Evolutionary conservation across 2,888 invertebrate genomes (phyloP).

Genomic region (Pristionchus arcanus): DNA sequence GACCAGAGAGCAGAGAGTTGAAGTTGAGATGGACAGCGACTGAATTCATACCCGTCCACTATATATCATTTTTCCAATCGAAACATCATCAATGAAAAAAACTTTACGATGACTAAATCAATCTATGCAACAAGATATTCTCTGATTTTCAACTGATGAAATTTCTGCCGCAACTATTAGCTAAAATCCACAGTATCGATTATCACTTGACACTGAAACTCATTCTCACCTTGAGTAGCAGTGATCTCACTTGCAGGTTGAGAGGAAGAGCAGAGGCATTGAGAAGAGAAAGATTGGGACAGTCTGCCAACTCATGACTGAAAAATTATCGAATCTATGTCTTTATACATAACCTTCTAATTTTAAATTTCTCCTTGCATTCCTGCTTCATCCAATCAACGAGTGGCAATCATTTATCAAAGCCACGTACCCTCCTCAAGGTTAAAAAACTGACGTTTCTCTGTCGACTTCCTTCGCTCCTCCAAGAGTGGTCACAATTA

Average conservation of each 20-base stretch:
- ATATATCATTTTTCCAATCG: no score
- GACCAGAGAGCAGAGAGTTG: conserved; percentile 28
- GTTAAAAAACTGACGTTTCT: conserved; percentile 45
- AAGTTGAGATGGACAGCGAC: conserved; percentile 40
- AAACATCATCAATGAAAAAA: no score
- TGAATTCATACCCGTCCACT: background rate
- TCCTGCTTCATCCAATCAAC: no score
- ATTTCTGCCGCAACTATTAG: no score
- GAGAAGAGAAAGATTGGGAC: conserved; percentile 50
- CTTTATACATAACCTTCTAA: background rate
- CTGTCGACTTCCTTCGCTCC: background rate
- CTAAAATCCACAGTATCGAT: background rate
- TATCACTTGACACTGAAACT: background rate
- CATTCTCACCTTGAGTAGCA: conserved; percentile 35
- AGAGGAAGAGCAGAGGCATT: conserved; percentile 43
- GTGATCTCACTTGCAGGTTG: conserved; percentile 48
- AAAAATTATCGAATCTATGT: background rate
- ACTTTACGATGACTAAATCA: background rate
- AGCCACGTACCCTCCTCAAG: no score
- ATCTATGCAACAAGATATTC: background rate
- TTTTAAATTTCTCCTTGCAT: no score
- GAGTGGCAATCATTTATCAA: no score
- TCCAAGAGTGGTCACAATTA: conserved; percentile 29
- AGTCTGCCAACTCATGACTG: conserved; percentile 45
- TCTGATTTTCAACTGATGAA: background rate